Evolutionary conservation across 2,113 vertebrate genomes (phyloP).

Genomic region (Paraplagusia blochii): DNA sequence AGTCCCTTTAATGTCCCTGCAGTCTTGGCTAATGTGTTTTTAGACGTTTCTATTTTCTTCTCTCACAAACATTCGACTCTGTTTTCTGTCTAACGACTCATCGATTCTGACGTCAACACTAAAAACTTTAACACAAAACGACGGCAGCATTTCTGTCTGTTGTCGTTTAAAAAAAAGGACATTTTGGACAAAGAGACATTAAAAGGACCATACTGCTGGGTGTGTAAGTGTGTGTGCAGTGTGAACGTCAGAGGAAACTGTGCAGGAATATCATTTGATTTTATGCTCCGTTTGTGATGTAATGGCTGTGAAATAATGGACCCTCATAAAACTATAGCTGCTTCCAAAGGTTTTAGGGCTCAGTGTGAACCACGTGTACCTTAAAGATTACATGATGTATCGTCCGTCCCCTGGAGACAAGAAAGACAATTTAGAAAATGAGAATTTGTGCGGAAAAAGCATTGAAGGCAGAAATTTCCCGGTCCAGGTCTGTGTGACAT

Average conservation of each 20-base stretch:
- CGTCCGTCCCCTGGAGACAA: not conserved
- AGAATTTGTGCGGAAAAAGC: too few species aligned
- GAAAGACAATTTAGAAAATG: not conserved
- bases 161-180: not conserved
- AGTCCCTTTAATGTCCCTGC: too few species aligned
- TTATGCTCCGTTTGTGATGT: constrained; percentile 39
- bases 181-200: not conserved
- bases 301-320: constrained; percentile 44
- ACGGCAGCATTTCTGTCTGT: too few species aligned
- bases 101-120: too few species aligned
- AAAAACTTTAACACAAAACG: too few species aligned
- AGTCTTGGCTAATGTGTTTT: too few species aligned
- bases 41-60: not conserved
- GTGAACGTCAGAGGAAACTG: constrained; percentile 9
- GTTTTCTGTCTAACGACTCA: too few species aligned
- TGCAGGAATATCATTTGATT: constrained; percentile 21
- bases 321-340: constrained; percentile 24
- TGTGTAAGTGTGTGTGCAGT: not conserved
- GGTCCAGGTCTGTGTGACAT: too few species aligned
- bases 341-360: constrained; percentile 14
- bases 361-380: constrained; percentile 12
- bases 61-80: too few species aligned
- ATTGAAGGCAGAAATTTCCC: too few species aligned
- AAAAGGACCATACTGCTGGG: not conserved
- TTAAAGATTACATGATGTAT: constrained; percentile 9